Evolutionary conservation across 2,888 invertebrate genomes (phyloP), one percentile per base, ranked within the genome.

Genomic region (Synergus umbraculus): DNA sequence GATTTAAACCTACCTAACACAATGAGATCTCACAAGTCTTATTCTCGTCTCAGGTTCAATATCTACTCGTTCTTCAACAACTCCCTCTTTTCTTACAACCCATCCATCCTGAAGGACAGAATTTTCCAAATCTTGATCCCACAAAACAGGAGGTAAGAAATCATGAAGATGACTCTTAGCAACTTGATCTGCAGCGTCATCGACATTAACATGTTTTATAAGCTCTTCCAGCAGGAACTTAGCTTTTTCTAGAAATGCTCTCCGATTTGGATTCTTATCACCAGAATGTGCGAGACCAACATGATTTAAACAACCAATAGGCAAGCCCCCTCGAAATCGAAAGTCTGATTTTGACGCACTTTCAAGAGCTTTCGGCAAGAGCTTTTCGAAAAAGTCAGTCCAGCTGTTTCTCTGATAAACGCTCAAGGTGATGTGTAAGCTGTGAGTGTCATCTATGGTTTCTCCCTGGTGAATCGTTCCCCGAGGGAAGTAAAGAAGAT

Each of bases 371-470:
- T 94, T 92, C 0, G 97, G 97, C 64, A 98, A 84, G 83, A 96
- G 90, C 93, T 96, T 96, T 90, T 98, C 96, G 83, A 99, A 93
- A 8, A 98, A 94, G 93, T 99, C 98, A 43, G 96, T 96, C 95
- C 97, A 99, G 0, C 97, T 94, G 90, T 97, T 97, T 87, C 95
- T 96, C 90, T 99, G 98, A 89, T 97, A 98, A 87, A 97, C 96
- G 76, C 98, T 98, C 5, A 99, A 93, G 0, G 99, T 99, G 7
- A 99, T 95, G 91, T 99, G 99, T 3, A 99, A 93, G 1, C 99
- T 99, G 93, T 99, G 98, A 44, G 94, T 93, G 54, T 96, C 95
- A 18, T 95, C 94, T 82, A 96, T 94, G 0, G 98, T 97, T 78
- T 94, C 93, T 1, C 96, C 98, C 93, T 98, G 97, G 90, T 97